Evolutionary conservation across 2,888 invertebrate species (phyloP).

Genomic region (Chaetogeoica ovagalla): DNA sequence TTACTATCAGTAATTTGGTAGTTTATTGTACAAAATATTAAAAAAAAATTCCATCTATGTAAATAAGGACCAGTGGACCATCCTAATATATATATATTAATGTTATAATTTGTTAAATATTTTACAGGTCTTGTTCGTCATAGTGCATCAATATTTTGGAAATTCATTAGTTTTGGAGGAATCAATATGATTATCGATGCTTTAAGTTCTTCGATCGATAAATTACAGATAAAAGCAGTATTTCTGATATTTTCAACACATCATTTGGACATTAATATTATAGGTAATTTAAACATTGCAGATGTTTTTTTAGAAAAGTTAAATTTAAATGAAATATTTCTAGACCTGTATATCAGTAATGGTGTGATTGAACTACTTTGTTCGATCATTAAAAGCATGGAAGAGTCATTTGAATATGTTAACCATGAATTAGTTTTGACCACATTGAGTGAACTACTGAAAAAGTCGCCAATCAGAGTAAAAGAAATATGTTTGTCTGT

Average conservation of each 20-base stretch:
- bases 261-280: constrained; percentile 28
- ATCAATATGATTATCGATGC: constrained; percentile 10
- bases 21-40: too few relatives aligned
- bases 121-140: constrained; percentile 32
- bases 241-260: constrained; percentile 25
- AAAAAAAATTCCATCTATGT: too few relatives aligned
- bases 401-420: neutral
- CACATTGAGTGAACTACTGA: constrained; percentile 8
- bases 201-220: constrained; percentile 14
- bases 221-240: constrained; percentile 19
- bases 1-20: too few relatives aligned
- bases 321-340: neutral
- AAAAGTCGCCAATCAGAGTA: constrained; percentile 13
- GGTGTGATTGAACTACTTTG: constrained; percentile 26
- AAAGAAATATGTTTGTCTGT: constrained; percentile 18
- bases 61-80: too few relatives aligned
- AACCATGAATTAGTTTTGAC: constrained; percentile 31
- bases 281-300: neutral
- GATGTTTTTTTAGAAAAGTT: neutral
- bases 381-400: constrained; percentile 17
- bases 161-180: constrained; percentile 39
- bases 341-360: constrained; percentile 25
- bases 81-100: too few relatives aligned
- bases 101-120: too few relatives aligned
- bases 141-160: constrained; percentile 38